phyloP scores from a whole-genome alignment of 2,113 vertebrate species.

The Tichodroma muraria region DNA sequence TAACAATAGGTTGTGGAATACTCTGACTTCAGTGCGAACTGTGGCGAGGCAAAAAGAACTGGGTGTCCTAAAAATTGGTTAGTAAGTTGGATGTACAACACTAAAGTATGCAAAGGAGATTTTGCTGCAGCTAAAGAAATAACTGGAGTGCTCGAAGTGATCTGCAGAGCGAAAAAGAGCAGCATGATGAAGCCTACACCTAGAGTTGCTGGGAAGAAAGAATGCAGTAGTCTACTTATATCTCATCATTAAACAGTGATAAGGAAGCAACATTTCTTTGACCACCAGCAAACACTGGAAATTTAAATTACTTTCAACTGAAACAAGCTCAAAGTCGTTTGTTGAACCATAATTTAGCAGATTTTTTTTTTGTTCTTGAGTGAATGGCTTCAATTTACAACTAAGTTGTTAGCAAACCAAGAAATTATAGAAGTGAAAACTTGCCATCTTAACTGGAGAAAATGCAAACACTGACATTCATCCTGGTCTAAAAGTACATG shows the following conservation, averaged over 20 bases:
- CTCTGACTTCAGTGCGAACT: background rate
- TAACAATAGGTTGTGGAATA: background rate
- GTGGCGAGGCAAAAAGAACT: background rate
- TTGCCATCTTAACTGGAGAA: background rate
- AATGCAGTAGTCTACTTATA: background rate
- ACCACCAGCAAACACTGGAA: background rate
- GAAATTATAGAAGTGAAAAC: background rate
- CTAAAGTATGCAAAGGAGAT: background rate
- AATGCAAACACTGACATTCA: background rate
- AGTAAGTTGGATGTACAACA: background rate
- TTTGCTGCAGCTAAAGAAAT: background rate
- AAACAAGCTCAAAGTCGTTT: background rate
- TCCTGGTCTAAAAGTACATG: background rate
- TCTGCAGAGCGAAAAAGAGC: background rate
- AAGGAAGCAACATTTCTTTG: background rate
- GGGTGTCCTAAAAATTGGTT: background rate
- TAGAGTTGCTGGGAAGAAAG: background rate
- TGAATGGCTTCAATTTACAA: background rate
- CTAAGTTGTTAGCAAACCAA: background rate
- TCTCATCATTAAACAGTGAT: background rate
- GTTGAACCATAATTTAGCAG: background rate
- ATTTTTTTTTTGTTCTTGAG: background rate
- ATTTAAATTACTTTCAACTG: background rate
- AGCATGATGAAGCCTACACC: background rate
- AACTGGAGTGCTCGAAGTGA: background rate